These are phyloP conservation scores for Nephrotoma appendiculata DNA, from an alignment of 2,888 invertebrate species.

Conservation along the genomic window DNA sequence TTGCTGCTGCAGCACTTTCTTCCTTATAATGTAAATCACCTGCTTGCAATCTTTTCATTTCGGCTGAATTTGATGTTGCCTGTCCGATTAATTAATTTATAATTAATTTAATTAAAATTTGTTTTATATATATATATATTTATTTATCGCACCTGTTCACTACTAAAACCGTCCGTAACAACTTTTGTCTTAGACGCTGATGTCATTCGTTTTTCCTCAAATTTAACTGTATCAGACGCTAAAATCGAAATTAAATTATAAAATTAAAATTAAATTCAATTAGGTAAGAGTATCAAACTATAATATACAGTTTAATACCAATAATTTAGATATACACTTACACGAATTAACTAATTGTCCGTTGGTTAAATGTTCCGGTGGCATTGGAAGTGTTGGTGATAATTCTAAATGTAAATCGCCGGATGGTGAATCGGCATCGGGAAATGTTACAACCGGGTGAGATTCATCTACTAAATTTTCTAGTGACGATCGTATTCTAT, in stretches of 20 bases:
- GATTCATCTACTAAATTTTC: slow-evolving; percentile 58
- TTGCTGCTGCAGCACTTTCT: slow-evolving; percentile 61
- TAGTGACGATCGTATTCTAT: slow-evolving; percentile 54
- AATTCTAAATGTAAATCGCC: slow-evolving; percentile 32
- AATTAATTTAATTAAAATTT: not conserved
- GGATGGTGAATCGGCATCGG: slow-evolving; percentile 58
- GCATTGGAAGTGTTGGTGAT: slow-evolving; percentile 22
- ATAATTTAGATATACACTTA: slow-evolving; percentile 19
- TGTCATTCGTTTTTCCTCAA: slow-evolving; percentile 69
- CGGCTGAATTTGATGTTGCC: slow-evolving; percentile 50
- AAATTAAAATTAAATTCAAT: slow-evolving; percentile 17
- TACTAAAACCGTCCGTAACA: slow-evolving; percentile 67
- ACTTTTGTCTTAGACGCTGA: slow-evolving; percentile 66
- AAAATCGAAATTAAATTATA: not conserved
- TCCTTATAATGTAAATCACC: slow-evolving; percentile 73
- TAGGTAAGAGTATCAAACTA: not conserved
- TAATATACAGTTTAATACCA: slow-evolving; percentile 14
- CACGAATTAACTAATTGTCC: slow-evolving; percentile 23
- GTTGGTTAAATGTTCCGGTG: slow-evolving; percentile 31
- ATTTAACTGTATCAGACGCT: slow-evolving; percentile 53
- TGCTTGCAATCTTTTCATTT: slow-evolving; percentile 60
- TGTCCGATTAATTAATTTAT: not conserved
- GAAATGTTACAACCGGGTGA: slow-evolving; percentile 67
- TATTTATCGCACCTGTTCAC: slow-evolving; percentile 43
- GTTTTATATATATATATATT: not conserved